Conservation (phyloP, 2,113 vertebrate genomes). For the Ochotona curzoniae region DNA sequence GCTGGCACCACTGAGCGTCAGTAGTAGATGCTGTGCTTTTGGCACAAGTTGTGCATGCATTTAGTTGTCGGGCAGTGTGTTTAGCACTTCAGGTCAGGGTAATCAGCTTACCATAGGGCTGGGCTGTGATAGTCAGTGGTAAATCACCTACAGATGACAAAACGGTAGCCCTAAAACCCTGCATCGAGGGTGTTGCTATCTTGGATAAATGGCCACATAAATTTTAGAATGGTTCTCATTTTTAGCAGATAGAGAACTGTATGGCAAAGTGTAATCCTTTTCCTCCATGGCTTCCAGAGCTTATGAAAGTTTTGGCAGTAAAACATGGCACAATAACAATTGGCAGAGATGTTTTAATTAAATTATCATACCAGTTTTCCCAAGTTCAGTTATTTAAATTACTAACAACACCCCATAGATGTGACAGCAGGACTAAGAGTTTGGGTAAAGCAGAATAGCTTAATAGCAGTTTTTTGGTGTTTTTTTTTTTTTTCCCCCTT, state of each 20-base stretch:
- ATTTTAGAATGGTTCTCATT: constrained; percentile 63
- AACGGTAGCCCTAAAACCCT: constrained; percentile 26
- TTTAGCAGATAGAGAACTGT: constrained; percentile 55
- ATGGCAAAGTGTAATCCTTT: constrained; percentile 54
- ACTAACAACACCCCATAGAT: not conserved
- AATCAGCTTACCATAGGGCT: constrained; percentile 17
- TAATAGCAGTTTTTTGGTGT: not conserved
- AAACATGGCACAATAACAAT: constrained; percentile 35
- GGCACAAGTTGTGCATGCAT: constrained; percentile 35
- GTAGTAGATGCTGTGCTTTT: constrained; percentile 46
- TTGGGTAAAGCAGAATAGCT: not conserved
- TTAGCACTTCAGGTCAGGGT: constrained; percentile 36
- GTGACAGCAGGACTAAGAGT: not conserved
- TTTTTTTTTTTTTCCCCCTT: constrained; percentile 44
- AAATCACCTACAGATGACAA: constrained; percentile 46
- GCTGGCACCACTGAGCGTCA: not conserved
- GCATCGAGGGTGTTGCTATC: constrained; percentile 10
- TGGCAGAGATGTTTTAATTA: constrained; percentile 66
- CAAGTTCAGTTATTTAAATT: constrained; percentile 54
- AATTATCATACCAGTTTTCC: constrained; percentile 41
- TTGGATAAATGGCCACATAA: constrained; percentile 73
- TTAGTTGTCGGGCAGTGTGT: constrained; percentile 43
- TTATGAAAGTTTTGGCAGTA: constrained; percentile 36
- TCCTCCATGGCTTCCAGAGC: not conserved
- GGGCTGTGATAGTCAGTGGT: not conserved